phyloP scores from a whole-genome alignment of 2,888 invertebrate genomes.

The Erannis defoliaria region DNA sequence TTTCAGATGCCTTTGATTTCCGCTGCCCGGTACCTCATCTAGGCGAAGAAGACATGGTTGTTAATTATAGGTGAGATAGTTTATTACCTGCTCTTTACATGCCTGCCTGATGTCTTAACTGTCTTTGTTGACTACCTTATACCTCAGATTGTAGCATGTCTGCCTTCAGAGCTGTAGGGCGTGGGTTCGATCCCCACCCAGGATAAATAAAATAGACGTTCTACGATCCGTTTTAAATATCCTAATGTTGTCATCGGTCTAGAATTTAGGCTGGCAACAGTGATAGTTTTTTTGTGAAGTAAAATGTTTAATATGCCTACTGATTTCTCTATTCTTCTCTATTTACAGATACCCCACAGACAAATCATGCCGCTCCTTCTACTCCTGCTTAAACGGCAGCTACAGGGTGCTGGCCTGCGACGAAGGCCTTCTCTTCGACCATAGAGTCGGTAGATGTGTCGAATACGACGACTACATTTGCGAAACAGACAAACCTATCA shows the following conservation, averaged over 20 bases:
- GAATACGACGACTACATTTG: conserved; percentile 51
- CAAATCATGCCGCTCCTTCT: conserved; percentile 67
- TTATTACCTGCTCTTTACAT: not conserved
- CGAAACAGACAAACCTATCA: not conserved
- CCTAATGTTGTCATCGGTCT: no score
- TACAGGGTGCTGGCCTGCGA: conserved; percentile 69
- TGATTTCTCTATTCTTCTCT: not conserved
- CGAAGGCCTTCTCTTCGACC: conserved; percentile 65
- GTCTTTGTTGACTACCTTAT: no score
- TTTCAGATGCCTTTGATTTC: conserved; percentile 4
- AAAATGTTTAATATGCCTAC: not conserved
- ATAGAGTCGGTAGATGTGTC: conserved; percentile 54
- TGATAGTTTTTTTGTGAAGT: not conserved
- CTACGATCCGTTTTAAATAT: no score
- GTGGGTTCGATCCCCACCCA: no score
- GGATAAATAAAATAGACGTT: no score
- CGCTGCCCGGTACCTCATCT: conserved; percentile 4
- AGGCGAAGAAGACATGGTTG: conserved; percentile 19
- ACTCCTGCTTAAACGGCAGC: conserved; percentile 61
- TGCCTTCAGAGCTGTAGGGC: no score
- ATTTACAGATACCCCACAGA: conserved; percentile 54
- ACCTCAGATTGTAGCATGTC: no score
- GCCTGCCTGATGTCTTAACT: not conserved
- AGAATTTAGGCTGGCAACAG: no score
- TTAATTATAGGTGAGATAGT: conserved; percentile 9